phyloP scores from a whole-genome alignment of 2,797 vertebrate genomes.

The Pipistrellus nathusii region DNA sequence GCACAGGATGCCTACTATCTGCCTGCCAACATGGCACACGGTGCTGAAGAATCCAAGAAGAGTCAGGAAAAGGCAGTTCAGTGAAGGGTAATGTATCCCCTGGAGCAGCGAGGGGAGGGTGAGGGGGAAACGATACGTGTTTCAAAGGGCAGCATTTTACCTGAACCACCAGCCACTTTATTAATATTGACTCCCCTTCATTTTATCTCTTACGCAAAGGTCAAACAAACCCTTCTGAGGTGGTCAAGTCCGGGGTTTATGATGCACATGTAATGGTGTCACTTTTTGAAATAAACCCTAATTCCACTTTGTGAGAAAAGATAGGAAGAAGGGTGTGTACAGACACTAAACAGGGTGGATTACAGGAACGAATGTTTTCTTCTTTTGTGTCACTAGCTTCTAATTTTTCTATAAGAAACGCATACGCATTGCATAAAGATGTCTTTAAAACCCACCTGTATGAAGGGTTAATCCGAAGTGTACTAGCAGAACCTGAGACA shows the following conservation, averaged over 20 bases:
- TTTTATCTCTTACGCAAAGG: background rate
- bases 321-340: background rate
- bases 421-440: background rate
- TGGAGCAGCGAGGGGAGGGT: background rate
- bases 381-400: background rate
- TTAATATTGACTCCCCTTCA: background rate
- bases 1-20: background rate
- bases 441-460: background rate
- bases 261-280: background rate
- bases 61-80: background rate
- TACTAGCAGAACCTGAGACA: slow-evolving; percentile 49
- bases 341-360: background rate
- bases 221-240: background rate
- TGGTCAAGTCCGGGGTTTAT: background rate
- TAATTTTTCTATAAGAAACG: slow-evolving; percentile 25
- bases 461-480: slow-evolving; percentile 20
- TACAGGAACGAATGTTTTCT: background rate
- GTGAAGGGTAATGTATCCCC: background rate
- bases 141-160: background rate
- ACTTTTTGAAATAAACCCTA: background rate
- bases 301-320: background rate
- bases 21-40: background rate
- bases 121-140: background rate
- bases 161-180: background rate
- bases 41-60: background rate